Evolutionary conservation across 2,888 invertebrate genomes (phyloP).

Genomic region (Drosophila aldrichi): DNA sequence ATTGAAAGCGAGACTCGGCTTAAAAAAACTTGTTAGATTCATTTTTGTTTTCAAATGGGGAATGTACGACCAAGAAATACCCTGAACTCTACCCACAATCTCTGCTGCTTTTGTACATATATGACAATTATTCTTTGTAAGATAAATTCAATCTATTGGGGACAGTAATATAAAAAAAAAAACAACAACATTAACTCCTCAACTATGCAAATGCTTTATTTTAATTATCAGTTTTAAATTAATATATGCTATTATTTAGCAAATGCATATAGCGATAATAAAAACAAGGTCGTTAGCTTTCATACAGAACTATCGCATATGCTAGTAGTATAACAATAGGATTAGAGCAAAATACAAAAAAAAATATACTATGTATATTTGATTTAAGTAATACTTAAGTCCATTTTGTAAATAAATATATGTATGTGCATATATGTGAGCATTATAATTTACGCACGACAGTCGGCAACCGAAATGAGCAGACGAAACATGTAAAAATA

Average conservation of each 20-base stretch:
- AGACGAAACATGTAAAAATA: conserved; percentile 16
- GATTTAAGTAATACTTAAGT: conserved; percentile 7
- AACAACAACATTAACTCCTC: too few species aligned
- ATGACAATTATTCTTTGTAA: too few species aligned
- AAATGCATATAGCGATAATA: conserved; percentile 22
- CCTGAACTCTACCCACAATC: neutral
- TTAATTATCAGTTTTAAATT: conserved; percentile 8
- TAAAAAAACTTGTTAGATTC: neutral
- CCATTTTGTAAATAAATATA: conserved; percentile 8
- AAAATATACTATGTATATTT: conserved; percentile 2
- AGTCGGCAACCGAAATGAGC: conserved; percentile 17
- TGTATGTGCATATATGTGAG: conserved; percentile 7
- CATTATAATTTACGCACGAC: conserved; percentile 39
- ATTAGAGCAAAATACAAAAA: conserved; percentile 6
- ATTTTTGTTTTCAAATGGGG: neutral
- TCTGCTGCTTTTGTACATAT: neutral
- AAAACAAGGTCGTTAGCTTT: conserved; percentile 5
- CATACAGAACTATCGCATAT: conserved; percentile 18
- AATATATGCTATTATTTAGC: neutral
- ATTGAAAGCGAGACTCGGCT: neutral
- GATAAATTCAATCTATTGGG: too few species aligned
- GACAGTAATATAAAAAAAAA: too few species aligned
- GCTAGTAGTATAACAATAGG: neutral
- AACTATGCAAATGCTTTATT: conserved; percentile 5
- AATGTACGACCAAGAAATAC: neutral